Evolutionary conservation across 2,797 vertebrate species (phyloP), one percentile per base, ranked within the genome.

Genomic region (Ctenopoma multispine): DNA sequence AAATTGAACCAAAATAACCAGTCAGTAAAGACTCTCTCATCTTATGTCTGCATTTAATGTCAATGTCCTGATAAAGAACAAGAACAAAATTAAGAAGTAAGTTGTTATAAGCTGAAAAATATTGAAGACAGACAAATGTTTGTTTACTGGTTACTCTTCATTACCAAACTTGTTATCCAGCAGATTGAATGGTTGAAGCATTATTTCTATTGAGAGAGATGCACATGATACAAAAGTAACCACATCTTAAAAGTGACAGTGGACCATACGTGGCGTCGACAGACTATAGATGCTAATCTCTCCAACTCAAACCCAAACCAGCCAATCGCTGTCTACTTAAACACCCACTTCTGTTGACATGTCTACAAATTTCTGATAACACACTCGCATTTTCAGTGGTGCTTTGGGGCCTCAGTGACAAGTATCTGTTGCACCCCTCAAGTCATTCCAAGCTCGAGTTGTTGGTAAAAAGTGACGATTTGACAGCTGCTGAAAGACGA

Each of bases 401-500:
- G 27, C 56, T 38, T 38, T n/a, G 11, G 8, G 10, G 41, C 57
- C 12, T 34, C 63, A 5, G 15, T 46, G 47, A 47, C 49, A 36
- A 40, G 21, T 29, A 53, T 68, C 27, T 49, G 49, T 17, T 54
- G 48, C n/a, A 38, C 2, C 15, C 31, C 48, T 46, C 18, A 12
- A 47, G 49, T 20, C n/a, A 51, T 43, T 62, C 43, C 40, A 21
- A 38, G 20, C 36, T 34, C 27, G 15, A 31, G 61, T 31, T 36
- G 50, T 31, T 41, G 17, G 46, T 34, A 46, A 4, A 17, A 29
- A 58, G 27, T 2, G 43, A 49, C 31, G 38, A 13, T 53, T 17
- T 64, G 63, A 67, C 57, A 49, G 40, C 48, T 36, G 59, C 24
- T 34, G 29, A 40, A 51, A 20, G 53, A 21, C n/a, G 9, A 62